Base-by-base conservation (phyloP, 2,113 vertebrate species). In the Panthera uncia region DNA sequence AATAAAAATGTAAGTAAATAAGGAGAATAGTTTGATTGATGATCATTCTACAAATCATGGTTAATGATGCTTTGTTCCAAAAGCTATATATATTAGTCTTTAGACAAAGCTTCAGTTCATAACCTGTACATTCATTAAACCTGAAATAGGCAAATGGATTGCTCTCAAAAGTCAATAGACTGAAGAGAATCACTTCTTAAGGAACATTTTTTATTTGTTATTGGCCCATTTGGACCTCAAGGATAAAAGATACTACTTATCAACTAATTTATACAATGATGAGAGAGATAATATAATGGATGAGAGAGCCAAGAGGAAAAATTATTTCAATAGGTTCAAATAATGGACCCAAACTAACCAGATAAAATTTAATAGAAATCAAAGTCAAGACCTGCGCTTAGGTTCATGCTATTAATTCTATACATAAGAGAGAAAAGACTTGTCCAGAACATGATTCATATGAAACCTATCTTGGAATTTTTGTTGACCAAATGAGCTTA, bases 141-240 rank as follows among this genome's bases (percentile, higher is more conserved):
- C 57, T 91, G 61, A 94, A 97, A 95, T 86, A 66, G 94, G 76
- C 38, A 96, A 97, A 95, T 96, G 89, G 38, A 88, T 95, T 91
- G 25, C 36, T 82, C 52, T 97, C 71, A 93, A 84, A 95, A 98
- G 71, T 95, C 97, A 96, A 94, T 83, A 93, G 97, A 94, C 95
- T 95, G 94, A 92, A 94, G 94, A 96, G 96, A 98, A 91, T 96
- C n/a, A 94, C 91, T 89, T 96, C 55, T 68, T 85, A 96, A 89
- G 71, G 85, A 96, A 94, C 65, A 95, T 95, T 97, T 96, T 96
- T 68, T 96, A 83, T 97, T 98, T 98, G n/a, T 88, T 98, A 98
- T 95, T 96, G 94, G 71, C n/a, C 84, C 84, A 93, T 95, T 97
- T 96, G 45, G 65, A 91, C 80, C 84, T 94, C 21, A 88, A 97